phyloP scores from a whole-genome alignment of 2,797 vertebrate species.

The Pangasius djambal region DNA sequence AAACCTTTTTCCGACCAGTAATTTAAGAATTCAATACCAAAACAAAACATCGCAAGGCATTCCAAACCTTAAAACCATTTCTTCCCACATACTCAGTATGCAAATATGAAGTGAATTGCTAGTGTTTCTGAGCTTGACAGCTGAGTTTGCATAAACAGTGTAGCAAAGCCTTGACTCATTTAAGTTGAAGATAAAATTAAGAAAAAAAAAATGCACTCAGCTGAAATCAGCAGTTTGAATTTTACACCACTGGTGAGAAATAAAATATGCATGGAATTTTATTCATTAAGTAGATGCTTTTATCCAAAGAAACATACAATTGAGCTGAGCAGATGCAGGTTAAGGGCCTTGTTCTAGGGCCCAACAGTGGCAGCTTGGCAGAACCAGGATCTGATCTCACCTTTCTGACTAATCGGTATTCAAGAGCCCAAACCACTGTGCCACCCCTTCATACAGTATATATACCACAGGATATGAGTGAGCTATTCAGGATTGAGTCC shows the following conservation, averaged over 20 bases:
- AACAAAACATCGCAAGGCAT: neutral
- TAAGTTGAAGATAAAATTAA: neutral
- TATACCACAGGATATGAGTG: neutral
- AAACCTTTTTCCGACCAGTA: neutral
- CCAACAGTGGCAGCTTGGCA: neutral
- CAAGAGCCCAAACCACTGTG: neutral
- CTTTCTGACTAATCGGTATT: neutral
- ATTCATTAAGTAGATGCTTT: neutral
- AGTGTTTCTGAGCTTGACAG: neutral
- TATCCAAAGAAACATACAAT: neutral
- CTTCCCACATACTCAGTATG: neutral
- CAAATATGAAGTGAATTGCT: neutral
- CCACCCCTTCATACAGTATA: neutral
- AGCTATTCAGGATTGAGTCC: neutral
- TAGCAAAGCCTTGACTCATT: slow-evolving; percentile 9
- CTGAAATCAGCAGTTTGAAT: neutral
- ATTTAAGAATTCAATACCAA: neutral
- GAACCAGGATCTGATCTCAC: neutral
- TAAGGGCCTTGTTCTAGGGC: neutral
- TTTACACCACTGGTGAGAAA: neutral
- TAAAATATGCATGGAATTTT: neutral
- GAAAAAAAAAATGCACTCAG: neutral
- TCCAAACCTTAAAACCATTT: neutral
- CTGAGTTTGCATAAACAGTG: neutral
- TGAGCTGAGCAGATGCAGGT: neutral